Conservation (phyloP, 2,797 vertebrate species). For the Chaetophractus vellerosus region DNA sequence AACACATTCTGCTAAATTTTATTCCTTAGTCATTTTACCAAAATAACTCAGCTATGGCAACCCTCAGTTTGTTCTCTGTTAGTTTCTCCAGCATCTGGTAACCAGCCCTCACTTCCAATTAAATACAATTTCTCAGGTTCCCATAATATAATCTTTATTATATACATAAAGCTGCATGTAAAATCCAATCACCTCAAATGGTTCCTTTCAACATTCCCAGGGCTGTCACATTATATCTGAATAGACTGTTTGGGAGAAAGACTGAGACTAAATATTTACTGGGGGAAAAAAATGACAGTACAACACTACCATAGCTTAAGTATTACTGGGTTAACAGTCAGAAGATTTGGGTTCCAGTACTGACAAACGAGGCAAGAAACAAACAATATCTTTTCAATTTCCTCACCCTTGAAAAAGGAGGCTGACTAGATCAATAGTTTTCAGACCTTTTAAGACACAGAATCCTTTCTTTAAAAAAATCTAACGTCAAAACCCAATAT, state of each 20-base stretch:
- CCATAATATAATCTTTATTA: not conserved
- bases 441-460: not conserved
- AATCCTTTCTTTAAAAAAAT: conserved; percentile 15
- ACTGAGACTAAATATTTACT: not conserved
- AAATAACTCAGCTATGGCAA: not conserved
- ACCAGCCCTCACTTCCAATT: not conserved
- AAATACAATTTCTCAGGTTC: not conserved
- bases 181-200: not conserved
- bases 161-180: not conserved
- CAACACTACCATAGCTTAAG: not conserved
- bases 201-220: not conserved
- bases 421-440: not conserved
- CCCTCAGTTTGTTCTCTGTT: not conserved
- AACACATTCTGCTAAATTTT: conserved; percentile 68
- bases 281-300: not conserved
- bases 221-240: not conserved
- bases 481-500: not conserved
- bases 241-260: not conserved
- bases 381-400: not conserved
- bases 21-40: conserved; percentile 47
- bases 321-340: not conserved
- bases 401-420: not conserved
- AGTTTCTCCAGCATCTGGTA: not conserved
- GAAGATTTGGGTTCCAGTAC: not conserved
- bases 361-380: not conserved